These are phyloP conservation scores for Drosophila phalerata DNA, from an alignment of 2,888 invertebrate species.

Conservation along the genomic window DNA sequence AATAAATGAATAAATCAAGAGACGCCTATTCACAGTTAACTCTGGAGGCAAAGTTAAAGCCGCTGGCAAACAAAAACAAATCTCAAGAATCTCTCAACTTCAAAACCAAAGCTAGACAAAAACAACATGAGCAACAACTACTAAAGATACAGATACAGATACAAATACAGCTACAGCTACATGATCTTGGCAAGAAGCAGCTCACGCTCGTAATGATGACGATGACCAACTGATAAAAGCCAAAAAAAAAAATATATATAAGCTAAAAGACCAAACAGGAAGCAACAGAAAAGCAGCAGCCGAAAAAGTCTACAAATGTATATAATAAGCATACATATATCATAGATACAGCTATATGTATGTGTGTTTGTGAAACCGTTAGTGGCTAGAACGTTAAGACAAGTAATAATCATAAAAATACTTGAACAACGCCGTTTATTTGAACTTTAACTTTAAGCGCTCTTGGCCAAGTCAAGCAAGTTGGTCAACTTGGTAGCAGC, in stretches of 20 bases:
- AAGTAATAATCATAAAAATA: slow-evolving; percentile 78
- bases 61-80: slow-evolving; percentile 44
- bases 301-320: slow-evolving; percentile 51
- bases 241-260: neutral
- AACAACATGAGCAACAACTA: slow-evolving; percentile 27
- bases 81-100: slow-evolving; percentile 25
- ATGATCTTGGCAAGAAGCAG: slow-evolving; percentile 63
- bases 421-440: slow-evolving; percentile 70
- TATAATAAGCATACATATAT: slow-evolving; percentile 21
- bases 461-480: slow-evolving; percentile 17
- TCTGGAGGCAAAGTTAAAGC: slow-evolving; percentile 43
- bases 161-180: slow-evolving; percentile 46
- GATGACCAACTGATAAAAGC: slow-evolving; percentile 57
- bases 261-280: slow-evolving; percentile 64
- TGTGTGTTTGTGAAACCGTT: slow-evolving; percentile 58
- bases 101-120: slow-evolving; percentile 39
- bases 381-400: slow-evolving; percentile 55
- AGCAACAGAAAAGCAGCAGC: slow-evolving; percentile 70
- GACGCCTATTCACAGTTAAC: slow-evolving; percentile 76
- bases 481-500: slow-evolving; percentile 50
- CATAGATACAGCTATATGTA: slow-evolving; percentile 7
- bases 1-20: slow-evolving; percentile 77
- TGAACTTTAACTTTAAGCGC: slow-evolving; percentile 75
- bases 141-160: slow-evolving; percentile 21
- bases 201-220: slow-evolving; percentile 58